A percentile compares a stretch with the other conserved stretches of the same genome.
Conservation (phyloP, 2,113 vertebrate genomes). For the Alectura lathami region DNA sequence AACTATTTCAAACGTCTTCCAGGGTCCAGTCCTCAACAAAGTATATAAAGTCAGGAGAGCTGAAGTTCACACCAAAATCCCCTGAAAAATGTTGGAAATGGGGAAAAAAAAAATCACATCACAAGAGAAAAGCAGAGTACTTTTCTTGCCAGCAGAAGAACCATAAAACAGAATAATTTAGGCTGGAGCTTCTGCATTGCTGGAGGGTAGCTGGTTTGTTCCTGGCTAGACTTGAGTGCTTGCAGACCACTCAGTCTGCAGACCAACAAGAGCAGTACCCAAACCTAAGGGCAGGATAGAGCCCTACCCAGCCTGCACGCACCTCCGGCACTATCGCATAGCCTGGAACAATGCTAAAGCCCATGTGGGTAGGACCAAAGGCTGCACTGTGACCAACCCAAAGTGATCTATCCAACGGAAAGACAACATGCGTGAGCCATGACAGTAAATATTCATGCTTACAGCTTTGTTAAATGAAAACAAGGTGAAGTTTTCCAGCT, state of each 20-base stretch:
- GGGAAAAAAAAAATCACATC: accelerated
- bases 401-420: neutral
- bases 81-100: neutral
- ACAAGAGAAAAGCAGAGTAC: neutral
- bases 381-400: neutral
- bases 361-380: neutral
- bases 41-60: neutral
- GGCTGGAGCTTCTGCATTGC: neutral
- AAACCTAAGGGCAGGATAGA: neutral
- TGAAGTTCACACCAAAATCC: neutral
- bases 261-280: neutral
- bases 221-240: neutral
- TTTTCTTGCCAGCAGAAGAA: neutral
- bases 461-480: neutral
- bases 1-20: neutral
- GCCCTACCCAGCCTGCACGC: neutral
- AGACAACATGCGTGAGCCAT: accelerated
- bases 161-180: neutral
- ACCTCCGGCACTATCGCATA: neutral
- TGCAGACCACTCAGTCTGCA: neutral
- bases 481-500: neutral
- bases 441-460: neutral
- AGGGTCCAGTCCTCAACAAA: neutral
- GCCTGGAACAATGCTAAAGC: neutral
- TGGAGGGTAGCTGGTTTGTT: neutral